phyloP scores from a whole-genome alignment of 2,797 vertebrate genomes.

The Hippocampus kuda region DNA sequence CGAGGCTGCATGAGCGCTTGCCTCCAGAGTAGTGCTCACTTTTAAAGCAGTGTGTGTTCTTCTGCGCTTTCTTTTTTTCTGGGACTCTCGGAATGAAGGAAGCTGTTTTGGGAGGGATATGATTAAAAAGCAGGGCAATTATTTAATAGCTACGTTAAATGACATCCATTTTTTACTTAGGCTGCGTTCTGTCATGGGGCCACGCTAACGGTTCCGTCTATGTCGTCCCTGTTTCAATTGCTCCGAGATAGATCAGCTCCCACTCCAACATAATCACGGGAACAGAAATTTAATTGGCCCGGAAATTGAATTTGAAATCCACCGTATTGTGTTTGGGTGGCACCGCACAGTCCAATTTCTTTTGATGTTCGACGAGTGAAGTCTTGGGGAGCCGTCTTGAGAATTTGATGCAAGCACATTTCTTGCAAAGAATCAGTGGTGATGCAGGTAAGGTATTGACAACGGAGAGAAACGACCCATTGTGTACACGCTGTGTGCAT shows the following conservation, averaged over 20 bases:
- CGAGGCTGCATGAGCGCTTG: neutral
- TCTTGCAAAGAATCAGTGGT: too few relatives aligned
- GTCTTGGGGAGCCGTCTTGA: neutral
- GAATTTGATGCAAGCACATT: neutral
- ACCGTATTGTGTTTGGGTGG: too few relatives aligned
- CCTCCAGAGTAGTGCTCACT: neutral
- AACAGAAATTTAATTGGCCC: neutral
- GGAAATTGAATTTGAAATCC: neutral
- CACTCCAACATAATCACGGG: neutral
- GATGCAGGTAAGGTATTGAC: too few relatives aligned
- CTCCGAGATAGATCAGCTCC: neutral
- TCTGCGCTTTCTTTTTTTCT: neutral
- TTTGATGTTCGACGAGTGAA: neutral
- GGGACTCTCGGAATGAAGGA: neutral
- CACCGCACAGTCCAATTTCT: neutral
- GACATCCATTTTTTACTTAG: neutral
- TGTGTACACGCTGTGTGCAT: neutral
- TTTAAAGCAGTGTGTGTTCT: neutral
- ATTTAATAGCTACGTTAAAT: neutral
- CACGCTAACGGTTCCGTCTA: neutral
- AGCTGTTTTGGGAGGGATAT: neutral
- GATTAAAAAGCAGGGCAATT: conserved; percentile 3
- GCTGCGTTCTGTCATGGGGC: neutral
- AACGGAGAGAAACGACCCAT: neutral
- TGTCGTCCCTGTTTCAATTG: neutral